Conservation (phyloP, 2,888 invertebrate species). For the Magallana nippona region DNA sequence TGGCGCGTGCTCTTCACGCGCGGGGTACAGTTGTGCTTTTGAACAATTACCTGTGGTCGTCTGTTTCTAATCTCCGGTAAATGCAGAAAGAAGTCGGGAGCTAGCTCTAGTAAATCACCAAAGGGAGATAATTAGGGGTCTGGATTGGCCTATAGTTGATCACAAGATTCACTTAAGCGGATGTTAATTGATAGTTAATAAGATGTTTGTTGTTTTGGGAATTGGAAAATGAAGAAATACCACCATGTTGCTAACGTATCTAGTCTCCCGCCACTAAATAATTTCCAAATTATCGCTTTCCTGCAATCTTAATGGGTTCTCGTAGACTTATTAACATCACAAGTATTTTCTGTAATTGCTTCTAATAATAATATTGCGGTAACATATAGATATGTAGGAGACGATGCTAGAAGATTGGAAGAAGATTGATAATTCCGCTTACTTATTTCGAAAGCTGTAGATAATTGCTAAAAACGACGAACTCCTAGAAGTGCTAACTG, state of each 20-base stretch:
- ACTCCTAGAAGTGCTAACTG: constrained; percentile 29
- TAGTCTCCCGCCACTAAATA: constrained; percentile 38
- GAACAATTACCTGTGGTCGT: constrained; percentile 41
- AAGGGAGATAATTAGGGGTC: constrained; percentile 33
- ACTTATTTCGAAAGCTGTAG: constrained; percentile 26
- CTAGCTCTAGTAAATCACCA: constrained; percentile 26
- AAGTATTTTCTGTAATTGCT: constrained; percentile 33
- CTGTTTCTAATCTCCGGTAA: constrained; percentile 38
- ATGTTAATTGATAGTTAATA: constrained; percentile 38
- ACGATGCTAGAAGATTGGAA: background rate
- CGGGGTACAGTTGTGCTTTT: constrained; percentile 41
- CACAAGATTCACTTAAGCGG: constrained; percentile 30
- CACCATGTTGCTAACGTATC: constrained; percentile 27
- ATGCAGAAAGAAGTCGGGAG: constrained; percentile 28
- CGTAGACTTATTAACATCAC: constrained; percentile 45
- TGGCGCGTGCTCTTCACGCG: constrained; percentile 43
- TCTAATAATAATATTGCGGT: constrained; percentile 27
- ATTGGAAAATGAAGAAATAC: constrained; percentile 36
- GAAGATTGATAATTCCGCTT: constrained; percentile 23
- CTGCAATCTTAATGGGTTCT: constrained; percentile 34
- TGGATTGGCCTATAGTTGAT: constrained; percentile 30
- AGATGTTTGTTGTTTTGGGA: constrained; percentile 39
- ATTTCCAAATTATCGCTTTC: constrained; percentile 40
- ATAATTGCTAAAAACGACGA: constrained; percentile 31
- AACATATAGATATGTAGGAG: constrained; percentile 13